These are phyloP conservation scores for Plebejus argus DNA, from an alignment of 2,888 invertebrate genomes.

Conservation along the genomic window DNA sequence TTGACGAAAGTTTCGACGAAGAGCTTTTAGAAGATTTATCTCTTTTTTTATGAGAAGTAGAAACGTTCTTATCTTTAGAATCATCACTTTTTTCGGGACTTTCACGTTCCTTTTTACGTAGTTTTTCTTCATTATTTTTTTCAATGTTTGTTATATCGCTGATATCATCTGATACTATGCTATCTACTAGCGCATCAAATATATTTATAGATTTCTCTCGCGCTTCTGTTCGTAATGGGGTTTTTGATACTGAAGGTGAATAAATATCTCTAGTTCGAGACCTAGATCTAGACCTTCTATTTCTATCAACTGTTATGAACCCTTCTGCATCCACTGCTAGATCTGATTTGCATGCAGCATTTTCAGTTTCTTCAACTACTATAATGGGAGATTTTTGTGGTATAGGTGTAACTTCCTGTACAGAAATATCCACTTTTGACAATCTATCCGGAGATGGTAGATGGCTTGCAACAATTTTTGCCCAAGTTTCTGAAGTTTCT, in stretches of 20 bases:
- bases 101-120: conserved; percentile 53
- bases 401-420: conserved; percentile 39
- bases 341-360: conserved; percentile 53
- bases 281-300: conserved; percentile 77
- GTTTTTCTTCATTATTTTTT: conserved; percentile 51
- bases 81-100: conserved; percentile 50
- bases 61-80: conserved; percentile 58
- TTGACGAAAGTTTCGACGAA: conserved; percentile 52
- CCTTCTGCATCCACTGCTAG: conserved; percentile 66
- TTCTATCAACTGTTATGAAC: conserved; percentile 73
- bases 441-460: conserved; percentile 60
- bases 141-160: conserved; percentile 47
- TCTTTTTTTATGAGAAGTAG: conserved; percentile 55
- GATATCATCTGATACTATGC: conserved; percentile 52
- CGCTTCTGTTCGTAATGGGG: conserved; percentile 47
- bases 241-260: conserved; percentile 54
- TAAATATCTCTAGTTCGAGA: conserved; percentile 78
- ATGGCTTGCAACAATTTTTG: conserved; percentile 66
- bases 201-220: conserved; percentile 64
- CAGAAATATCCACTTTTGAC: conserved; percentile 47
- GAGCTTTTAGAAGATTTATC: conserved; percentile 48
- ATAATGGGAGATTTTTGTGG: conserved; percentile 59
- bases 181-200: conserved; percentile 59
- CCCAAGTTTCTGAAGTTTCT: conserved; percentile 60
- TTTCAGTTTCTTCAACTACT: conserved; percentile 62